These are phyloP conservation scores for Steinernema carpocapsae DNA, from an alignment of 2,888 invertebrate genomes.

Conservation along the genomic window DNA sequence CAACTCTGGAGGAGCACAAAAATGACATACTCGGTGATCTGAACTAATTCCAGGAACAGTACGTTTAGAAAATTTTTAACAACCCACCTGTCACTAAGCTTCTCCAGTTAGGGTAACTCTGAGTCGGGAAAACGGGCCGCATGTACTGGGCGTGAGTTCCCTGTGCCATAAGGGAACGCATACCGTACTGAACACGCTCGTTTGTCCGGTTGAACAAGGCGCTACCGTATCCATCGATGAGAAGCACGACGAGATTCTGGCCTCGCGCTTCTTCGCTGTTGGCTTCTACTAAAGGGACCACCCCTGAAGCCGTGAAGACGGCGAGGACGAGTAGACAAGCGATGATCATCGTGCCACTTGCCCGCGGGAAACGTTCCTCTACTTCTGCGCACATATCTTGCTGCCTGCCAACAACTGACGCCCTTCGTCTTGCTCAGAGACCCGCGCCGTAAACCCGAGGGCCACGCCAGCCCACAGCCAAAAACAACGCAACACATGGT, in stretches of 20 bases:
- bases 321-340: conserved; percentile 18
- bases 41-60: too few species aligned
- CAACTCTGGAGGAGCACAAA: too few species aligned
- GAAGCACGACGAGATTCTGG: conserved; percentile 65
- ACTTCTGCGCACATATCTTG: conserved; percentile 33
- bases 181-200: conserved; percentile 52
- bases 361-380: conserved; percentile 32
- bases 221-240: conserved; percentile 66
- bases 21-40: too few species aligned
- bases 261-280: conserved; percentile 48
- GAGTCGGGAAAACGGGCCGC: conserved; percentile 66
- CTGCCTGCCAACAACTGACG: conserved; percentile 35
- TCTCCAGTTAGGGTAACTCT: conserved; percentile 67
- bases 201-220: conserved; percentile 61
- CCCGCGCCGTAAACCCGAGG: conserved; percentile 35
- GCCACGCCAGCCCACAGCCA: conserved; percentile 30
- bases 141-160: conserved; percentile 65
- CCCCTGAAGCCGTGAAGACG: conserved; percentile 21
- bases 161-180: conserved; percentile 46
- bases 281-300: conserved; percentile 29
- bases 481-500: conserved; percentile 29
- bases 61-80: not conserved
- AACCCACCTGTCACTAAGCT: conserved; percentile 64
- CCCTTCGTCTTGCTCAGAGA: conserved; percentile 30
- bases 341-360: conserved; percentile 32